These are phyloP conservation scores for Polymixis lichenea DNA, from an alignment of 2,888 invertebrate genomes.

Conservation along the genomic window DNA sequence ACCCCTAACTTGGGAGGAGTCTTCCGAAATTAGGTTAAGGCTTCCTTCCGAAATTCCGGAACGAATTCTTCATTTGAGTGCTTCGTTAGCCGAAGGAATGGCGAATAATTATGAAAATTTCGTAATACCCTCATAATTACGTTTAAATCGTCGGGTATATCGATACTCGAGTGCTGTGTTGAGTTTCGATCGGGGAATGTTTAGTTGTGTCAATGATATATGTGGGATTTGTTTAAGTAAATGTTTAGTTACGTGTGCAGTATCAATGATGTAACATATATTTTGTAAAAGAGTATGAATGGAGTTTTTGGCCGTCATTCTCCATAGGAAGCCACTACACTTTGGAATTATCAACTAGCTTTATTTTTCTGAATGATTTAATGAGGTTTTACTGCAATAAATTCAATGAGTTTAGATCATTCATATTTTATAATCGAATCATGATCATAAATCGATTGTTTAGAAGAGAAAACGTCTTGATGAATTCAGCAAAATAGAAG, in stretches of 20 bases:
- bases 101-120: slow-evolving; percentile 68
- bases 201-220: slow-evolving; percentile 4
- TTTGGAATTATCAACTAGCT: too few species aligned
- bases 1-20: slow-evolving; percentile 5
- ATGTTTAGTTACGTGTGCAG: background rate
- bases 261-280: background rate
- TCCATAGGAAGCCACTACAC: too few species aligned
- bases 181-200: slow-evolving; percentile 23
- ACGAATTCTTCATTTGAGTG: slow-evolving; percentile 68
- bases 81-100: slow-evolving; percentile 61
- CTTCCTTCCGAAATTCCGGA: slow-evolving; percentile 62
- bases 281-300: too few species aligned
- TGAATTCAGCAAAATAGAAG: background rate
- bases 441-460: background rate
- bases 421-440: background rate
- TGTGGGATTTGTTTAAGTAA: background rate
- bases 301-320: too few species aligned
- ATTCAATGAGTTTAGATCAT: too few species aligned
- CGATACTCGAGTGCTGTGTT: slow-evolving; percentile 24
- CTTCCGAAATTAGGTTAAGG: slow-evolving; percentile 64
- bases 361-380: too few species aligned
- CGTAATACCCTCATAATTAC: slow-evolving; percentile 65
- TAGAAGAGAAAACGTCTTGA: background rate
- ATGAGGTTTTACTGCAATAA: too few species aligned
- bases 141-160: slow-evolving; percentile 47